Evolutionary conservation across 2,113 vertebrate species (phyloP).

Genomic region (Arvicanthis niloticus): DNA sequence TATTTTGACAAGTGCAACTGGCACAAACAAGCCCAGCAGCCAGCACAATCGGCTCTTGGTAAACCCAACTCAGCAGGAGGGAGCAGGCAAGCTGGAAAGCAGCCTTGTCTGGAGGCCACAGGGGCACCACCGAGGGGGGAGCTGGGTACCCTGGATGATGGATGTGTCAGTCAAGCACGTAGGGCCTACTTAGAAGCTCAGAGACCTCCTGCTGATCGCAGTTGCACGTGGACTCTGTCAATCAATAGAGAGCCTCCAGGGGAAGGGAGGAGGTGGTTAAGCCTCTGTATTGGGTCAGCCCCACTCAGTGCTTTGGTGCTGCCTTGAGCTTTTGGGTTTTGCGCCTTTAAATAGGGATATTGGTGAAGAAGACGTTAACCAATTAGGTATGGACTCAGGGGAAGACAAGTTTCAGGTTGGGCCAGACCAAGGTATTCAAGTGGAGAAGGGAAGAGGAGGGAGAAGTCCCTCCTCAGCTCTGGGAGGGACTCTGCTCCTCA

Average conservation of each 20-base stretch:
- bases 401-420: not conserved
- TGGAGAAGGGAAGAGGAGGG: not conserved
- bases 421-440: not conserved
- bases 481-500: not conserved
- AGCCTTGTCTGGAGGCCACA: not conserved
- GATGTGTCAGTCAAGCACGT: no score
- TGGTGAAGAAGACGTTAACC: not conserved
- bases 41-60: not conserved
- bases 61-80: not conserved
- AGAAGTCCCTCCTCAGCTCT: no score
- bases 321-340: not conserved
- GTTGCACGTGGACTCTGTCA: fast-evolving
- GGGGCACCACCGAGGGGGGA: not conserved
- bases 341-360: not conserved
- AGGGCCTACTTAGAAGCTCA: fast-evolving
- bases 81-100: not conserved
- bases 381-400: not conserved
- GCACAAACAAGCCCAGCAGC: not conserved
- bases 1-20: slow-evolving; percentile 62
- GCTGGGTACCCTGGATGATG: not conserved
- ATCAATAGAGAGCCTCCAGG: not conserved
- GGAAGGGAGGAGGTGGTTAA: not conserved
- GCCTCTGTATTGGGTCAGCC: not conserved
- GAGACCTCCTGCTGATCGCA: not conserved
- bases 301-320: no score